Evolutionary conservation across 1,140 invertebrate genomes (phyloP).

Genomic region (Drosophila lacteicornis): DNA sequence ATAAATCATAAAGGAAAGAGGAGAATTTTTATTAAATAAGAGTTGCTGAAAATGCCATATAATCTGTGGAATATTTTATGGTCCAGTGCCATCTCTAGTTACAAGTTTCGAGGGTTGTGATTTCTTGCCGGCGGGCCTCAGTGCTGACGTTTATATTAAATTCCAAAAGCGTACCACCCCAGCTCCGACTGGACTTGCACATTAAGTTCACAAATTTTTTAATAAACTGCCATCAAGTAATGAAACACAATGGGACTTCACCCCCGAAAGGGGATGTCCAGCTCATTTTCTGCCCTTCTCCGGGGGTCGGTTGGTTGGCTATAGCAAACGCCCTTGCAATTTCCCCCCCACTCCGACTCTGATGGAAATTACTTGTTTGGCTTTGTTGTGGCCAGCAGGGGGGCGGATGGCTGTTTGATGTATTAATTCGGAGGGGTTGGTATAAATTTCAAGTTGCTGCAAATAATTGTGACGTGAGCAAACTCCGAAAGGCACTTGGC

Average conservation of each 20-base stretch:
- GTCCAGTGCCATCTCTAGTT: constrained; percentile 25
- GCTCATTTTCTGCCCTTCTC: constrained; percentile 16
- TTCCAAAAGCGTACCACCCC: constrained; percentile 34
- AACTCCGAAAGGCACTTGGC: constrained; percentile 68
- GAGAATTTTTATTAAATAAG: background rate
- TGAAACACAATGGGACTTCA: constrained; percentile 61
- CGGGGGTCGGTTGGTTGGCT: background rate
- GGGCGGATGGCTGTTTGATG: constrained; percentile 56
- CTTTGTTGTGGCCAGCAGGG: constrained; percentile 59
- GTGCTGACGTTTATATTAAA: constrained; percentile 74
- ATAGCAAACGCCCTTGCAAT: constrained; percentile 48
- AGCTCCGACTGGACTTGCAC: constrained; percentile 26
- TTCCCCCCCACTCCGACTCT: constrained; percentile 12
- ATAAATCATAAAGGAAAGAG: background rate
- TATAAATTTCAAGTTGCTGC: constrained; percentile 80
- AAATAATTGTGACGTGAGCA: constrained; percentile 80
- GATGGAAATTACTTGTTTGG: constrained; percentile 74
- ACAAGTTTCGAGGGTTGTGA: constrained; percentile 55
- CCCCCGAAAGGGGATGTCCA: constrained; percentile 22
- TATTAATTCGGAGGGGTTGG: constrained; percentile 61
- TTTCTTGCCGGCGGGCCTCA: constrained; percentile 40
- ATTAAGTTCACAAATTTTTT: constrained; percentile 77
- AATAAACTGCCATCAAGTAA: constrained; percentile 74
- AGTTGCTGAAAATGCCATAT: background rate
- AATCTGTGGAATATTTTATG: background rate